Percentiles rank a stretch among this genome's conserved stretches.
These are phyloP conservation scores for Oxystoma pomonae DNA, from an alignment of 2,888 invertebrate species.

Conservation along the genomic window DNA sequence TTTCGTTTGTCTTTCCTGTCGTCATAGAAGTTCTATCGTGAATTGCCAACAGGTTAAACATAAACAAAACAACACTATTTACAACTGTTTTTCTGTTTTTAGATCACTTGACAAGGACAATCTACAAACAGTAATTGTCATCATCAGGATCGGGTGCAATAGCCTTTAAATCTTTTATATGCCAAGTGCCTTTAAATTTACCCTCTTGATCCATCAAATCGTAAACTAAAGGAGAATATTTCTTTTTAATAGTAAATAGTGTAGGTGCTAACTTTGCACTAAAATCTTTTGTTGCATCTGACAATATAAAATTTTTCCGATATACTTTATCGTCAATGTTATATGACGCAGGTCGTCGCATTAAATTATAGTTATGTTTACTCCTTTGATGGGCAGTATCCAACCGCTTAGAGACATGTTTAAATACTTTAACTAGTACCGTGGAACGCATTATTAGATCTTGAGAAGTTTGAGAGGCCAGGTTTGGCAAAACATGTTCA, in stretches of 20 bases:
- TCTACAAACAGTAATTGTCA: no score
- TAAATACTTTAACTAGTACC: slow-evolving; percentile 1
- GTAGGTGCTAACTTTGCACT: neutral
- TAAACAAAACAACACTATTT: no score
- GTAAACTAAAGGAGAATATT: neutral
- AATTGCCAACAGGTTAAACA: no score
- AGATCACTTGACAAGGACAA: no score
- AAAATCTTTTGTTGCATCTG: neutral
- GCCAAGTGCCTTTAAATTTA: neutral
- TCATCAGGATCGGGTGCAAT: neutral
- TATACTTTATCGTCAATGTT: neutral
- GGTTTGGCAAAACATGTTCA: no score
- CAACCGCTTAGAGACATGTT: neutral
- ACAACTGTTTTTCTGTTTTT: no score
- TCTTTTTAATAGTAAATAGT: neutral
- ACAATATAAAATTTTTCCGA: neutral
- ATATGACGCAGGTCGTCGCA: no score
- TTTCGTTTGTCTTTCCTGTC: no score
- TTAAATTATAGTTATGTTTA: no score
- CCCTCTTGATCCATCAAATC: neutral
- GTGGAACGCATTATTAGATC: neutral
- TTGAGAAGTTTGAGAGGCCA: neutral
- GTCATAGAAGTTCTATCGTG: no score
- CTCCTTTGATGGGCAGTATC: neutral
- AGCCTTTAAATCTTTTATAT: neutral